A percentile compares a stretch with the other conserved stretches of the same genome.
Evolutionary conservation across 2,113 vertebrate genomes (phyloP).

Genomic region (Petrocephalus zakoni): DNA sequence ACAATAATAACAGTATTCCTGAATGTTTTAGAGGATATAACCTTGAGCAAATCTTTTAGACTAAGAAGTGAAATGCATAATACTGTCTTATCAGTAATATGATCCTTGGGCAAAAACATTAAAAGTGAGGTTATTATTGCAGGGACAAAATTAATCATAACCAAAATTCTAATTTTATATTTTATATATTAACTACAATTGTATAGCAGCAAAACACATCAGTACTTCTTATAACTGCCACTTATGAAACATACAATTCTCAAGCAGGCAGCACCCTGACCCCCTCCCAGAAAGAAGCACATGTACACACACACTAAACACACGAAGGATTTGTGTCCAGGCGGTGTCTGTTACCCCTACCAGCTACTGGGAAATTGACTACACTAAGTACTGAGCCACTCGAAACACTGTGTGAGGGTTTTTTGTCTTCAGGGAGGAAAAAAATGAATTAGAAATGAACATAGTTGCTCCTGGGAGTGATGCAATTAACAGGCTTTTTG

Average conservation of each 20-base stretch:
- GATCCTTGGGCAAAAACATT: background rate
- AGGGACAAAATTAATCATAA: background rate
- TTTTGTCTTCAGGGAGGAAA: slow-evolving; percentile 2
- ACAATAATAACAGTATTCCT: background rate
- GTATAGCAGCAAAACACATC: background rate
- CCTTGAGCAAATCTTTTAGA: background rate
- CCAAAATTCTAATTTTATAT: background rate
- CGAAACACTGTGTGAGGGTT: background rate
- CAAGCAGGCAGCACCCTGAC: background rate
- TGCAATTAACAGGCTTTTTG: slow-evolving; percentile 22
- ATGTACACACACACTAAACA: background rate
- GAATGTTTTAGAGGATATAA: background rate
- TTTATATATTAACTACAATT: background rate
- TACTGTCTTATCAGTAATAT: background rate
- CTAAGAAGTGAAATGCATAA: background rate
- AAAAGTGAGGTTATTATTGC: background rate
- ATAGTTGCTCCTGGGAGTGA: slow-evolving; percentile 4
- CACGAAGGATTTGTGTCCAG: background rate
- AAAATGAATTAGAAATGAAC: slow-evolving; percentile 23
- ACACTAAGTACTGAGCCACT: background rate
- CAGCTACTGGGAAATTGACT: slow-evolving; percentile 11
- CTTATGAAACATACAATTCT: background rate
- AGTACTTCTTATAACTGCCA: background rate
- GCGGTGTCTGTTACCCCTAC: background rate
- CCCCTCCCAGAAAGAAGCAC: background rate